These are phyloP conservation scores for Astatoreochromis straeleni DNA, from an alignment of 2,113 vertebrate species.

Conservation along the genomic window DNA sequence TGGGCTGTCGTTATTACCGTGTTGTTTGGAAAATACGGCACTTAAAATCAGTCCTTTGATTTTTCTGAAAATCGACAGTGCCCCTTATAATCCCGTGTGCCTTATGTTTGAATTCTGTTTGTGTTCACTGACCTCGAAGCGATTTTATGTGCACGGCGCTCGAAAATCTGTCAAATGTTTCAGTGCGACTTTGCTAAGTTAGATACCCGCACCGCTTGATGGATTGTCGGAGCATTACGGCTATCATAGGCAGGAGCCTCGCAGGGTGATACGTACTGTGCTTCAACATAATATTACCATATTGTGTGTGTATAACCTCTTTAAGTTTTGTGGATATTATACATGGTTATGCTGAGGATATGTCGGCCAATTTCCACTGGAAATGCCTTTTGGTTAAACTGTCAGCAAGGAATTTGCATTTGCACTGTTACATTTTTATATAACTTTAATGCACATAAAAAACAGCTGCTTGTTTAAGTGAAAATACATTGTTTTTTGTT, in stretches of 20 bases:
- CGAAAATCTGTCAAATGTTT: too few relatives aligned
- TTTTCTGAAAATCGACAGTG: accelerated
- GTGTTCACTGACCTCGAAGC: not conserved
- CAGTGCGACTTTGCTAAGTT: accelerated
- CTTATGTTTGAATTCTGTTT: accelerated
- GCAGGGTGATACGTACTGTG: accelerated
- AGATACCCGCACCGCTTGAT: accelerated
- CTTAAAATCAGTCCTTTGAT: not conserved
- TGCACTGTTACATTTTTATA: accelerated
- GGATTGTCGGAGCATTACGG: accelerated
- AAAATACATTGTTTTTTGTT: not conserved
- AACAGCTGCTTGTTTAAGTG: not conserved
- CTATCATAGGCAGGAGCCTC: accelerated
- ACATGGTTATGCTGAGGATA: too few relatives aligned
- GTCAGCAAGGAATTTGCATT: too few relatives aligned
- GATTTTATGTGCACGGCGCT: accelerated
- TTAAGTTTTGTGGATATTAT: too few relatives aligned
- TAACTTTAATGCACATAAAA: too few relatives aligned
- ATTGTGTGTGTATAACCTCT: too few relatives aligned
- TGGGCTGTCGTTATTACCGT: accelerated
- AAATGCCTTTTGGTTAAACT: too few relatives aligned
- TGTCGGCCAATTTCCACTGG: too few relatives aligned
- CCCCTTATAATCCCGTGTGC: accelerated
- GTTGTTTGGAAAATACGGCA: accelerated
- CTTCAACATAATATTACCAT: too few relatives aligned